Evolutionary conservation across 2,888 invertebrate genomes (phyloP), one percentile per base, ranked within the genome.

Genomic region (Eupithecia dodoneata): DNA sequence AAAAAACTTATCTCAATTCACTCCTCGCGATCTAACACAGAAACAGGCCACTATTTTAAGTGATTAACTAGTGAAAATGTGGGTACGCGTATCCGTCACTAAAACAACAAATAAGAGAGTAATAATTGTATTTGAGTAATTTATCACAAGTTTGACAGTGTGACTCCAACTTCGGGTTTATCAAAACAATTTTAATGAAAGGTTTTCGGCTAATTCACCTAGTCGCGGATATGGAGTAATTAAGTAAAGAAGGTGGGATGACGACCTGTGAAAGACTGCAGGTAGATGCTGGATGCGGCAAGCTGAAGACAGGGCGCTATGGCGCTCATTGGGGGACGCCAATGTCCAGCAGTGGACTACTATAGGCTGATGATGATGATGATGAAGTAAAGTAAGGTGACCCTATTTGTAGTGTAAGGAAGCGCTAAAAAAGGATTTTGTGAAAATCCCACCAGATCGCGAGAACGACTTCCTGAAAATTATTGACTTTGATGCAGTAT

Each of bases 61-160:
- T 69, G 66, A 66, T 66, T 41, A 66, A 6, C 6, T 66, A 69
- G 44, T 45, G 9, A 69, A 44, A 44, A n/a, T n/a, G 9, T 41
- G 44, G 67, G n/a, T 66, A 52, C 65, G 65, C 45, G 49, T 66
- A 67, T 67, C 66, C 55, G 15, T 30, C 59, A 49, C 13, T 1
- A 30, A 1, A 30, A 30, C 30, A 30, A 30, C 73, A 49, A 78
- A 63, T 70, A 18, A 30, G 70, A 44, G 52, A 74, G 13, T 45
- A 72, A 76, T 78, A 72, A 69, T 52, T 18, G 55, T 65, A 76
- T 74, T 72, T 55, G 42, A 69, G 75, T 52, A 49, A 80, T 80
- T 76, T 78, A 80, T 80, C 78, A 80, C 30, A 13, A 80, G 80
- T 80, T 80, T 75, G 78, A 80, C 78, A 70, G 45, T 74, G 74